These are phyloP conservation scores for Pandemis cinnamomeana DNA, from an alignment of 2,888 invertebrate genomes.

Conservation along the genomic window DNA sequence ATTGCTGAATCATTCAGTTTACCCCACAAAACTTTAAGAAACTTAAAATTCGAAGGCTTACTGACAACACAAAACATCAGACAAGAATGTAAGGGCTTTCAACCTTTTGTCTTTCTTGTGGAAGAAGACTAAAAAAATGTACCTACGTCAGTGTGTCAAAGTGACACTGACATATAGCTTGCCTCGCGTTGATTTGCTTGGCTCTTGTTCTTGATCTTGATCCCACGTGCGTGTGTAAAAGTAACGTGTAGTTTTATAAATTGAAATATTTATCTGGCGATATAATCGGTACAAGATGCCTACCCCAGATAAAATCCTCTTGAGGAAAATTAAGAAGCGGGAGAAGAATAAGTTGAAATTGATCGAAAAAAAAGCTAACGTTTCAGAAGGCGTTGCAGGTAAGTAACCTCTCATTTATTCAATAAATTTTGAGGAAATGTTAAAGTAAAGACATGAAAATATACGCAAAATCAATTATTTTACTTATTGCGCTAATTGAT, in stretches of 20 bases:
- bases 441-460: neutral
- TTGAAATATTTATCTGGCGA: neutral
- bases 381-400: conserved; percentile 56
- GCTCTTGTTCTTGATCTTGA: neutral
- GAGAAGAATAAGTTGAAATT: conserved; percentile 88
- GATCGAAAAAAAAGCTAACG: conserved; percentile 77
- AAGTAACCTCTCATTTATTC: conserved; percentile 58
- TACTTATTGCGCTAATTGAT: neutral
- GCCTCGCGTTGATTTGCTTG: neutral
- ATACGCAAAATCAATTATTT: neutral
- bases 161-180: neutral
- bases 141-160: conserved; percentile 4
- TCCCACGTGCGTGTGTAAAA: conserved; percentile 29
- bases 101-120: too few species aligned
- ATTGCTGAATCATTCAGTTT: too few species aligned
- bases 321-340: conserved; percentile 91
- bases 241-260: neutral
- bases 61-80: too few species aligned
- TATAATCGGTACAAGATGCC: conserved; percentile 74
- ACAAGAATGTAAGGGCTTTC: too few species aligned
- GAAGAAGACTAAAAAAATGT: too few species aligned
- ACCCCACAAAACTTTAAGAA: too few species aligned
- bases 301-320: conserved; percentile 88
- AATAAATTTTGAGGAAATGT: neutral
- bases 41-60: too few species aligned